phyloP scores from a whole-genome alignment of 2,797 vertebrate species.

The Rhynchotus rufescens region DNA sequence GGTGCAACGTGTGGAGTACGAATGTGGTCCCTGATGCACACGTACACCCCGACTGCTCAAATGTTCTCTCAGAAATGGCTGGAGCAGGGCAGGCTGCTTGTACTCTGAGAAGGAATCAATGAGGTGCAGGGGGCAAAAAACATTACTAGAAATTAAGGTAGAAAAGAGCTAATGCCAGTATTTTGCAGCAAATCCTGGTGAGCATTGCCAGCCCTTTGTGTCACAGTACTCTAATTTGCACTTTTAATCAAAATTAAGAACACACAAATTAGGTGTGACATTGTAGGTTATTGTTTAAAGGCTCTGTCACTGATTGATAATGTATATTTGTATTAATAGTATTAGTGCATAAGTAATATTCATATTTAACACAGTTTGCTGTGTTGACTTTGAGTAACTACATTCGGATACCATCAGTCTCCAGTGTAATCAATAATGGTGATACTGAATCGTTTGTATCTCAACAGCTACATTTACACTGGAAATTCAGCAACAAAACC shows the following conservation, averaged over 20 bases:
- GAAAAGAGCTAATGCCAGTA: background rate
- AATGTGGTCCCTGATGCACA: background rate
- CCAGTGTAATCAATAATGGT: conserved; percentile 68
- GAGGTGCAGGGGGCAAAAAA: background rate
- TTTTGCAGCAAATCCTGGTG: conserved; percentile 1
- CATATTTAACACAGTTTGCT: conserved; percentile 56
- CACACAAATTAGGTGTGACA: conserved; percentile 62
- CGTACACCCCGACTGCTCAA: background rate
- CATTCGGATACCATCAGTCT: conserved; percentile 65
- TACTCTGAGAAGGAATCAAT: background rate
- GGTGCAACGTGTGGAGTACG: background rate
- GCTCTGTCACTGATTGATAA: conserved; percentile 67
- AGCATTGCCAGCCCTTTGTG: conserved; percentile 46
- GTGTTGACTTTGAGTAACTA: conserved; percentile 75
- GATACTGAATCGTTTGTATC: conserved; percentile 64
- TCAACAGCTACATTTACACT: conserved; percentile 47
- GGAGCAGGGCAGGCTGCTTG: background rate
- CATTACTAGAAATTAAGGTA: background rate
- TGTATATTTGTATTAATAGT: conserved; percentile 67
- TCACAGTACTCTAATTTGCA: conserved; percentile 46
- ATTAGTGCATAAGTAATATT: conserved; percentile 65
- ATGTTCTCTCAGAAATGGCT: background rate
- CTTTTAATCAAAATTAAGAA: conserved; percentile 69
- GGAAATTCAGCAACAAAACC: conserved; percentile 47
- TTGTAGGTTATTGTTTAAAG: conserved; percentile 47